Conservation (phyloP, 2,888 invertebrate species). For the Miltochrista miniata region DNA sequence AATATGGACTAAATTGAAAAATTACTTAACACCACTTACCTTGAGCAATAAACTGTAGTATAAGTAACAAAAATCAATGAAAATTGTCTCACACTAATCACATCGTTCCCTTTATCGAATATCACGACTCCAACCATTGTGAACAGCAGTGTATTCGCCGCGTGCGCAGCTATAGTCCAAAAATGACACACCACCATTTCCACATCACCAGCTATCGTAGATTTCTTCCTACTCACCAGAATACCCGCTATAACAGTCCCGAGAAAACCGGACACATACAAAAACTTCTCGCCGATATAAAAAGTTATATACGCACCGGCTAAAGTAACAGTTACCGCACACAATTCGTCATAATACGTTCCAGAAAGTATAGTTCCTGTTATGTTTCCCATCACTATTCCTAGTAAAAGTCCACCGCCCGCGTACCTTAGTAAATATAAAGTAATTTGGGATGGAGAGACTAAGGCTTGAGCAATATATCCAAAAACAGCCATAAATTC, state of each 20-base stretch:
- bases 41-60: conserved; percentile 75
- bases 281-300: conserved; percentile 71
- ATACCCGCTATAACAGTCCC: conserved; percentile 68
- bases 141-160: conserved; percentile 83
- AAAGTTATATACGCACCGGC: conserved; percentile 69
- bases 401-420: conserved; percentile 66
- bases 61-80: conserved; percentile 70
- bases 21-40: conserved; percentile 35
- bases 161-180: conserved; percentile 64
- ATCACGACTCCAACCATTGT: conserved; percentile 85
- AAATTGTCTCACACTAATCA: conserved; percentile 66
- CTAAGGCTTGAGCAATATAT: conserved; percentile 59
- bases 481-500: conserved; percentile 68
- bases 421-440: conserved; percentile 64
- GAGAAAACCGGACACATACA: conserved; percentile 71
- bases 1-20: background rate
- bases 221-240: conserved; percentile 63
- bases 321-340: conserved; percentile 64
- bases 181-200: conserved; percentile 62
- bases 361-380: conserved; percentile 58
- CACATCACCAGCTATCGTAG: conserved; percentile 67
- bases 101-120: conserved; percentile 74
- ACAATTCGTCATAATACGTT: conserved; percentile 67
- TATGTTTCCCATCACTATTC: conserved; percentile 67
- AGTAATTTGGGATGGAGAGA: conserved; percentile 55